A percentile compares a stretch with the other conserved stretches of the same genome.
These are phyloP conservation scores for Pedionomus torquatus DNA, from an alignment of 2,113 vertebrate species.

Conservation along the genomic window DNA sequence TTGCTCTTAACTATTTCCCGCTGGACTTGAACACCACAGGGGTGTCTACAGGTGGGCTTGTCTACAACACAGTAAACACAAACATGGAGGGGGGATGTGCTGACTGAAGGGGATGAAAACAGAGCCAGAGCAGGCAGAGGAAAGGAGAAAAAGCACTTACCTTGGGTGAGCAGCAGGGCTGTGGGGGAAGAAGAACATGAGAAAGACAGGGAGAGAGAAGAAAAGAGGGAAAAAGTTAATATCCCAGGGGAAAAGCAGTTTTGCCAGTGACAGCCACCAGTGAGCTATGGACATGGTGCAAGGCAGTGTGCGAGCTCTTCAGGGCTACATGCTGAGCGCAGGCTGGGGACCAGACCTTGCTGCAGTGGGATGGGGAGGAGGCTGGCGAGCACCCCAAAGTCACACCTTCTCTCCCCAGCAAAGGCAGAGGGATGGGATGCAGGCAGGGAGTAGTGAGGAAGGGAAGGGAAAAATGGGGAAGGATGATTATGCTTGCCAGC, in stretches of 20 bases:
- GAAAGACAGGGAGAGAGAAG: slow-evolving; percentile 54
- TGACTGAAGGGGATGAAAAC: background rate
- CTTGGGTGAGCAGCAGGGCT: slow-evolving; percentile 81
- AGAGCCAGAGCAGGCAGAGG: slow-evolving; percentile 25
- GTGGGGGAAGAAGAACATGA: slow-evolving; percentile 63
- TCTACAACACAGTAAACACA: background rate
- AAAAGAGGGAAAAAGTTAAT: slow-evolving; percentile 73
- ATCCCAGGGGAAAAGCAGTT: slow-evolving; percentile 17
- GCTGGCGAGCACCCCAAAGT: background rate
- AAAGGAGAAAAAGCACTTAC: slow-evolving; percentile 71
- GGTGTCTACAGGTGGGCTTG: background rate
- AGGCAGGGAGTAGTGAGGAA: background rate
- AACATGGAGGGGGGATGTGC: rapidly evolving
- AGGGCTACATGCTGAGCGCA: slow-evolving; percentile 41
- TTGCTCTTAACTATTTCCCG: background rate
- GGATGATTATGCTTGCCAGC: background rate
- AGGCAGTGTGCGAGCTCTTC: slow-evolving; percentile 1
- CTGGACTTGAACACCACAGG: background rate
- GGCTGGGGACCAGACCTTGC: slow-evolving; percentile 29
- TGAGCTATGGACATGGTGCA: slow-evolving; percentile 38
- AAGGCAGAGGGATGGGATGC: slow-evolving; percentile 10
- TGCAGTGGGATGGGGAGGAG: slow-evolving; percentile 24
- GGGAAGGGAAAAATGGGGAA: background rate
- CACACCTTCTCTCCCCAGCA: background rate
- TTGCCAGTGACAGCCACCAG: background rate